These are phyloP conservation scores for Zaprionus taronus DNA, from an alignment of 1,140 invertebrate genomes.

Conservation along the genomic window DNA sequence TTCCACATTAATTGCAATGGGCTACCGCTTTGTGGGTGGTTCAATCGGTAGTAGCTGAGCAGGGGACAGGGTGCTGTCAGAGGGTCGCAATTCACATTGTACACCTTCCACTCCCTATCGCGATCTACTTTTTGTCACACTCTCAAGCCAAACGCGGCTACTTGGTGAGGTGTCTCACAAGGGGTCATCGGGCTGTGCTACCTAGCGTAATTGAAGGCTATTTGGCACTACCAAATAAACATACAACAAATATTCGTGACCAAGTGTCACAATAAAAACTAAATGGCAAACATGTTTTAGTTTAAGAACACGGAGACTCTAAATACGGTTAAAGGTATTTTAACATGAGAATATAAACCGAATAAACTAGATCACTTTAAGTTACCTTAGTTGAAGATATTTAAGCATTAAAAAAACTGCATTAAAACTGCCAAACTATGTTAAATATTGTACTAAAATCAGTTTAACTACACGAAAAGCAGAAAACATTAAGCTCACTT, in stretches of 20 bases:
- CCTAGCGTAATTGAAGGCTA: constrained; percentile 9
- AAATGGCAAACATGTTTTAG: constrained; percentile 12
- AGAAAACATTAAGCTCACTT: neutral
- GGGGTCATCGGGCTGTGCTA: neutral
- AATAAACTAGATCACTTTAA: neutral
- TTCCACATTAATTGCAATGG: constrained; percentile 70
- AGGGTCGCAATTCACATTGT: constrained; percentile 17
- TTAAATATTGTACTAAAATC: too few species aligned
- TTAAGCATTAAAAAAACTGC: neutral
- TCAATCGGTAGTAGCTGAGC: neutral
- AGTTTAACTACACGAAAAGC: too few species aligned
- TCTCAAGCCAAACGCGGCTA: constrained; percentile 36
- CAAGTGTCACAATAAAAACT: constrained; percentile 65
- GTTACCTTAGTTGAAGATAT: too few species aligned
- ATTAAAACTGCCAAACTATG: neutral
- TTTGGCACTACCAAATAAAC: constrained; percentile 6
- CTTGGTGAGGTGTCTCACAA: constrained; percentile 22
- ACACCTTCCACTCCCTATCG: constrained; percentile 41
- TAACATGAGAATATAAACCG: neutral
- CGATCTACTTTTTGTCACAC: constrained; percentile 73
- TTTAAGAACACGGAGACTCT: neutral
- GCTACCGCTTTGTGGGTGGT: constrained; percentile 17
- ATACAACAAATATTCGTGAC: constrained; percentile 57
- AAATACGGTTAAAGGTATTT: neutral
- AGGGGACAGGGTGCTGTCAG: neutral